phyloP scores from a whole-genome alignment of 2,113 vertebrate genomes.

The Ageneiosus marmoratus region DNA sequence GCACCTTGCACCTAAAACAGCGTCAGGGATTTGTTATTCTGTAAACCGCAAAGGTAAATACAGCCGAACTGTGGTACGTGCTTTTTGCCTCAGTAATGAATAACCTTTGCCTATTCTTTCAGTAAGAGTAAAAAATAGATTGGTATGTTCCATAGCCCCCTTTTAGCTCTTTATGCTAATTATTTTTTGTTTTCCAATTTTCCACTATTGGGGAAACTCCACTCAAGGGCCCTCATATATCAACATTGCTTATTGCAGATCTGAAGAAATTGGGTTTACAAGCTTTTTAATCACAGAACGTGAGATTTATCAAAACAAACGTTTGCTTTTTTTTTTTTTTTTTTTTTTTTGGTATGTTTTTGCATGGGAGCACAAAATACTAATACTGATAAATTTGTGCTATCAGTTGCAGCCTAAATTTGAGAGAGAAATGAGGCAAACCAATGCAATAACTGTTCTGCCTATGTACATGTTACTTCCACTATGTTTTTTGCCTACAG shows the following conservation, averaged over 20 bases:
- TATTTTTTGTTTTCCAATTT: conserved; percentile 11
- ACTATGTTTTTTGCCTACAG: not conserved
- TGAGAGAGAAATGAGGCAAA: not conserved
- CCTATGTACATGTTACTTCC: not conserved
- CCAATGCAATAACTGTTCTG: conserved; percentile 1
- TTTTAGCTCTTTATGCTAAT: conserved; percentile 25
- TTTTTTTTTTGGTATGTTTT: not conserved
- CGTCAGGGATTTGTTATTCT: conserved; percentile 44
- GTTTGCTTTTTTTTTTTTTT: not conserved
- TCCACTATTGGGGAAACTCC: conserved; percentile 26
- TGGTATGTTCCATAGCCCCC: conserved; percentile 37
- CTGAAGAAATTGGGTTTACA: not conserved
- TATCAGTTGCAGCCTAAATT: not conserved
- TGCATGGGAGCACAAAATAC: not conserved
- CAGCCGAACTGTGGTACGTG: conserved; percentile 12
- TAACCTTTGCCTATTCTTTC: conserved; percentile 19
- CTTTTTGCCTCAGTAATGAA: conserved; percentile 33
- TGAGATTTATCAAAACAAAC: not conserved
- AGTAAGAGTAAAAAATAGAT: conserved; percentile 30
- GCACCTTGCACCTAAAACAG: conserved; percentile 49
- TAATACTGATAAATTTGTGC: not conserved
- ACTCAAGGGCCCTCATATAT: conserved; percentile 16
- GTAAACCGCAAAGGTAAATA: conserved; percentile 45
- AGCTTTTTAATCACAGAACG: not conserved
- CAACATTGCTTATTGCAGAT: not conserved